Base-by-base conservation (phyloP, 2,888 invertebrate species). In the Caenorhabditis panamensis region DNA sequence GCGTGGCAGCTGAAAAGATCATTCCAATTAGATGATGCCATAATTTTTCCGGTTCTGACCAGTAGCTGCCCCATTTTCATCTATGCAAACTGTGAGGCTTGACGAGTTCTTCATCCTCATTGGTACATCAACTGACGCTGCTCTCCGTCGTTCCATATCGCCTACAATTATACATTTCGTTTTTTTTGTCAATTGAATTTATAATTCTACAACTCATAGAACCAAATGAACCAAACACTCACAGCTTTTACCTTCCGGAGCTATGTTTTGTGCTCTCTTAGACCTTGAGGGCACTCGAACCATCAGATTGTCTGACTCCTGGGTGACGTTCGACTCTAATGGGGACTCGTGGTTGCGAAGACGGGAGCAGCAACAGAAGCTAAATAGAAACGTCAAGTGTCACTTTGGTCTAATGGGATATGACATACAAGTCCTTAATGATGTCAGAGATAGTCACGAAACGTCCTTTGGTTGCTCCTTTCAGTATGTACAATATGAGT, bases 401-500 rank as follows among this genome's bases (percentile, higher is more conserved):
- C 11, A 26, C 1, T 9, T 28, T 11, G 20, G 2, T 13, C n/a
- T 26, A 26, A 31, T 56, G 13, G 26, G n/a, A 54, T 24, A 6
- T 18, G 20, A 28, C 56, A 2, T 56, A 80, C 80, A 80, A 54
- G 62, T 69, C 54, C 28, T 76, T 71, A 18, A 76, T 59, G 31
- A 76, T 62, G 53, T 81, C 80, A 5, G 66, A 67, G 1, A 81
- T 16, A 11, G 62, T 82, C 11, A 82, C 68, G 64, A 82, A 77
- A 63, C 69, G 41, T 41, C 77, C 82, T 51, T 58, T 72, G 0
- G 67, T 54, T n/a, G 84, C 86, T 28, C 82, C 83, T 67, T 83
- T 84, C 41, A 86, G 62, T 56, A 87, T 75, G 58, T 83, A 86
- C 5, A 86, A 62, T 18, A 84, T 87, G 28, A 79, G n/a, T 9